These are phyloP conservation scores for Sarcophaga peregrina DNA, from an alignment of 1,140 invertebrate genomes.

Conservation along the genomic window DNA sequence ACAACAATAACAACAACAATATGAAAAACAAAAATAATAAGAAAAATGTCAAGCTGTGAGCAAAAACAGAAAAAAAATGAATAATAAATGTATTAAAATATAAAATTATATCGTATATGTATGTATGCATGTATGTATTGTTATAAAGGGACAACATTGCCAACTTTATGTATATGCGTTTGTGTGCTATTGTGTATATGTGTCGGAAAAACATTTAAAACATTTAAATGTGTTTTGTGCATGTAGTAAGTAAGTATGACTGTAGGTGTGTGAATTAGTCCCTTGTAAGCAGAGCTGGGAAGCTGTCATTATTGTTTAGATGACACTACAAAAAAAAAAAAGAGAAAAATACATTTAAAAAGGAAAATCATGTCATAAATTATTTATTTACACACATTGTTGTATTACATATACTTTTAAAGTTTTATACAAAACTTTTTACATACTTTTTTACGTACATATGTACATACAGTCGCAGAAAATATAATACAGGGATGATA, in stretches of 20 bases:
- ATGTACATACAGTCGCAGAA: no score
- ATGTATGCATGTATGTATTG: not conserved
- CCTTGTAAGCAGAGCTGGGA: not conserved
- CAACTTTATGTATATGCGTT: not conserved
- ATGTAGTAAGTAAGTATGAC: slow-evolving; percentile 9
- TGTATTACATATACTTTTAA: not conserved
- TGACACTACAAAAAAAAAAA: not conserved
- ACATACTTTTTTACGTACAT: not conserved
- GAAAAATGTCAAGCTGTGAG: not conserved
- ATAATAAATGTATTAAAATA: no score
- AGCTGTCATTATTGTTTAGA: slow-evolving; percentile 7
- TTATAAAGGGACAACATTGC: not conserved
- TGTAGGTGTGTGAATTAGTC: not conserved
- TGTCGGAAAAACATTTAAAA: not conserved
- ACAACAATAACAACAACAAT: not conserved
- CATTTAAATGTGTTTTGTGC: not conserved
- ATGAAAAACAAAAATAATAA: not conserved
- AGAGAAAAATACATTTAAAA: not conserved
- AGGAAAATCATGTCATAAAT: slow-evolving; percentile 25
- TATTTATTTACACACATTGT: not conserved
- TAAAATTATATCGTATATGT: no score
- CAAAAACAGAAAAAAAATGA: no score
- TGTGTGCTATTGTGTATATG: no score
- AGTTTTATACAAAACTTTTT: not conserved
- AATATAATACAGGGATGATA: no score